Evolutionary conservation across 64 coral and sea anemone species (phyloP).

Genomic region (Porites australiensis): DNA sequence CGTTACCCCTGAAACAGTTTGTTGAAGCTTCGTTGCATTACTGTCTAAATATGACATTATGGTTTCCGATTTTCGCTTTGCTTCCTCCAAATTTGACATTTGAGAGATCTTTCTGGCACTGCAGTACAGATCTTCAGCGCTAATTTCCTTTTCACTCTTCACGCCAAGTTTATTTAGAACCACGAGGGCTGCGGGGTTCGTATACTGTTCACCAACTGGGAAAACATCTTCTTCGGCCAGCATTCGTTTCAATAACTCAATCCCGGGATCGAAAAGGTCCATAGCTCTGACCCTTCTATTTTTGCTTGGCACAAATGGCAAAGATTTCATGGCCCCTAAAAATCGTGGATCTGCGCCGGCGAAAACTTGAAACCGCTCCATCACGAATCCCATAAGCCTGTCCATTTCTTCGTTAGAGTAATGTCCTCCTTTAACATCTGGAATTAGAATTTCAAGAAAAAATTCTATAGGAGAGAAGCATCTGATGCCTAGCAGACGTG

Average conservation of each 20-base stretch:
- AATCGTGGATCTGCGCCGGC: constrained; percentile 11
- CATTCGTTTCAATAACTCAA: neutral
- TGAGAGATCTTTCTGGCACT: constrained; percentile 48
- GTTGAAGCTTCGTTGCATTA: constrained; percentile 27
- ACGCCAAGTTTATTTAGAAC: constrained; percentile 47
- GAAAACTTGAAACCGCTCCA: too few relatives aligned
- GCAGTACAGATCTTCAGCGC: constrained; percentile 42
- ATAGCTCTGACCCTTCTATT: neutral
- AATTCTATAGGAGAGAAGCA: neutral
- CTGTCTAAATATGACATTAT: constrained; percentile 51
- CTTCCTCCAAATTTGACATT: constrained; percentile 23
- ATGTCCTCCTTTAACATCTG: neutral
- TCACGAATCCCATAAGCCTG: constrained; percentile 44
- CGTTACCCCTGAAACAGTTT: neutral
- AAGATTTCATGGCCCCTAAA: too few relatives aligned
- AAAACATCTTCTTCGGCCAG: constrained; percentile 55
- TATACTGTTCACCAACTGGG: constrained; percentile 1
- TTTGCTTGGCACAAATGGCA: constrained; percentile 35
- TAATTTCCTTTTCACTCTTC: constrained; percentile 49
- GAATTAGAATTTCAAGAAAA: constrained; percentile 4
- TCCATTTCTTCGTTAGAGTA: constrained; percentile 24
- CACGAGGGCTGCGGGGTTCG: neutral
- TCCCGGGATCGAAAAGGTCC: constrained; percentile 54
- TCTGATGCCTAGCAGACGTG: neutral
- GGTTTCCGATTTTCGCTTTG: constrained; percentile 64